phyloP scores from a whole-genome alignment of 1,140 invertebrate species.

The Trichonephila inaurata region DNA sequence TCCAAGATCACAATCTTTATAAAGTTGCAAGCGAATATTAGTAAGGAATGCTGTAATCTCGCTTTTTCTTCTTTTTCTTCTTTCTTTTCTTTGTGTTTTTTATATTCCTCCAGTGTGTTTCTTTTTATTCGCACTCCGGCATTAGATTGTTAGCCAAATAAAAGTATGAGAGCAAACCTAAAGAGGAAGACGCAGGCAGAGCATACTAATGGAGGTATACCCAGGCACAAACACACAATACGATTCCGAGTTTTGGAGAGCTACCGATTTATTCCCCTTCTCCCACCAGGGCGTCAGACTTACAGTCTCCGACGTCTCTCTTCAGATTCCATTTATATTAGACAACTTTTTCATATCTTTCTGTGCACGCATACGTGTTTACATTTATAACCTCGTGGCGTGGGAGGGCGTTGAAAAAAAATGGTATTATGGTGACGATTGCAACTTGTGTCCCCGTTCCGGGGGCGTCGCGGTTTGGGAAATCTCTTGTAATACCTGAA shows the following conservation, averaged over 20 bases:
- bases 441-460: background rate
- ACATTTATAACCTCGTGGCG: slow-evolving; percentile 39
- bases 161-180: background rate
- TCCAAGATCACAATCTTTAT: no score
- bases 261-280: slow-evolving; percentile 51
- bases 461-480: slow-evolving; percentile 44
- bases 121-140: no score
- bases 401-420: slow-evolving; percentile 40
- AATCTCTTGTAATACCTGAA: slow-evolving; percentile 12
- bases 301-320: slow-evolving; percentile 49
- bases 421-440: background rate
- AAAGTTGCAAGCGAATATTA: no score
- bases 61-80: no score
- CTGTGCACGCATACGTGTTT: slow-evolving; percentile 2
- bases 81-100: no score
- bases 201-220: background rate
- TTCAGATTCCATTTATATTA: slow-evolving; percentile 40
- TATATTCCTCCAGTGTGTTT: no score
- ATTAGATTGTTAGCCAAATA: background rate
- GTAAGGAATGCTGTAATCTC: no score
- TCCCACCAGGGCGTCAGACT: slow-evolving; percentile 64
- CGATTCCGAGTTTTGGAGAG: background rate
- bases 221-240: background rate
- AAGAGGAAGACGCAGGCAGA: background rate
- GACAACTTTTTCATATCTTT: slow-evolving; percentile 35